A percentile compares a stretch with the other conserved stretches of the same genome.
Evolutionary conservation across 2,113 vertebrate genomes (phyloP).

Genomic region (Poeciliopsis prolifica): DNA sequence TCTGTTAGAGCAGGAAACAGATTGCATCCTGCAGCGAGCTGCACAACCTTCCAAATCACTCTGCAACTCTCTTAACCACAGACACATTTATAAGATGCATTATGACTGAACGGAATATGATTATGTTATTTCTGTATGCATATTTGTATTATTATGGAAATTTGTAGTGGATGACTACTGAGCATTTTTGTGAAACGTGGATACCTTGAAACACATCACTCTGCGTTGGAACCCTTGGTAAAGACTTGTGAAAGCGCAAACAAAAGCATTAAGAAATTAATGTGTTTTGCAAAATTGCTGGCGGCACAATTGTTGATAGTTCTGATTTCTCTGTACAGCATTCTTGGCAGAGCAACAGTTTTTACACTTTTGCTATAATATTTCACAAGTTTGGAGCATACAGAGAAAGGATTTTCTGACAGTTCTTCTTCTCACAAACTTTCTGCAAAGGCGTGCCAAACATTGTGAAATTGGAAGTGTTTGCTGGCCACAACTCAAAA

Average conservation of each 20-base stretch:
- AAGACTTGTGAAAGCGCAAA: neutral
- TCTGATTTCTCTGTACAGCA: neutral
- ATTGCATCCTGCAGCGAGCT: constrained; percentile 73
- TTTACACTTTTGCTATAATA: neutral
- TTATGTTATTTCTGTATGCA: constrained; percentile 32
- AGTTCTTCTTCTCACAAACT: no score
- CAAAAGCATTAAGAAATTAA: neutral
- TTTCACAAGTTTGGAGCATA: neutral
- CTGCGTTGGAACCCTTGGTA: neutral
- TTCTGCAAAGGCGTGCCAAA: no score
- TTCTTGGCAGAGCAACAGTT: no score
- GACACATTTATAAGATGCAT: constrained; percentile 48
- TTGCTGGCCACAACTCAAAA: no score
- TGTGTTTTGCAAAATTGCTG: neutral
- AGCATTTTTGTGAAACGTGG: constrained; percentile 14
- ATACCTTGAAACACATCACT: neutral
- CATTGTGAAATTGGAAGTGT: no score
- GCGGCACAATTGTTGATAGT: neutral
- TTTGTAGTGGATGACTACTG: constrained; percentile 12
- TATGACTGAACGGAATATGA: constrained; percentile 38
- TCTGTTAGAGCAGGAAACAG: constrained; percentile 82
- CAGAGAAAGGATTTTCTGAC: neutral
- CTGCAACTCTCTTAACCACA: constrained; percentile 48
- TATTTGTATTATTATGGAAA: neutral
- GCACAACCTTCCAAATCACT: constrained; percentile 67